Evolutionary conservation across 1,140 invertebrate species (phyloP).

Genomic region (Halyomorpha halys): DNA sequence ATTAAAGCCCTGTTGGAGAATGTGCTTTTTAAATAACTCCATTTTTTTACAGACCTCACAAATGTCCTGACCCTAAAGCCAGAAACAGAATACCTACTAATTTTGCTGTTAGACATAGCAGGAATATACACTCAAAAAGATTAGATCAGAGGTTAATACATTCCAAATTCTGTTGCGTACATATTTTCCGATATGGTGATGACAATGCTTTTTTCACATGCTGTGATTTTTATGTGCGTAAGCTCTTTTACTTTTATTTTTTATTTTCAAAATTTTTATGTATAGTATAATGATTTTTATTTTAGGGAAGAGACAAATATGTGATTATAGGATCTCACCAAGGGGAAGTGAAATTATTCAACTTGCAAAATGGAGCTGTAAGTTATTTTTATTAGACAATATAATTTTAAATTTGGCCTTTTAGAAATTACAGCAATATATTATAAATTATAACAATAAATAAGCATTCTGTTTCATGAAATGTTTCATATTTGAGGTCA

Average conservation of each 20-base stretch:
- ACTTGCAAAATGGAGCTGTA: constrained; percentile 60
- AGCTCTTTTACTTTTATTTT: not conserved
- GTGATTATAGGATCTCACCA: constrained; percentile 75
- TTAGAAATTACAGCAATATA: no score
- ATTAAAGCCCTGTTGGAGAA: no score
- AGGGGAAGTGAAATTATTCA: constrained; percentile 81
- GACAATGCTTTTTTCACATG: constrained; percentile 75
- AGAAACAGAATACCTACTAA: constrained; percentile 59
- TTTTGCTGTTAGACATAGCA: constrained; percentile 50
- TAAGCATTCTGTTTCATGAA: no score
- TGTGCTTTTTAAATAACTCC: no score
- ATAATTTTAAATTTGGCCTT: no score
- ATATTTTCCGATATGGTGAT: constrained; percentile 61
- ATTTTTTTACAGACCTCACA: constrained; percentile 58
- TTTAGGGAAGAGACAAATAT: constrained; percentile 48
- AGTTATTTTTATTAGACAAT: constrained; percentile 31
- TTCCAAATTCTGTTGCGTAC: constrained; percentile 77
- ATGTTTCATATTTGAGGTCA: no score
- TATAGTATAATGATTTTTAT: constrained; percentile 10
- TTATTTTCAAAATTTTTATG: not conserved
- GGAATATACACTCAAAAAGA: constrained; percentile 45
- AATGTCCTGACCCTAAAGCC: constrained; percentile 79
- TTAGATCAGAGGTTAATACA: constrained; percentile 74
- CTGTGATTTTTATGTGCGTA: constrained; percentile 59
- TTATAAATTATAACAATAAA: no score